Evolutionary conservation across 2,113 vertebrate species (phyloP).

Genomic region (Eptatretus burgeri): DNA sequence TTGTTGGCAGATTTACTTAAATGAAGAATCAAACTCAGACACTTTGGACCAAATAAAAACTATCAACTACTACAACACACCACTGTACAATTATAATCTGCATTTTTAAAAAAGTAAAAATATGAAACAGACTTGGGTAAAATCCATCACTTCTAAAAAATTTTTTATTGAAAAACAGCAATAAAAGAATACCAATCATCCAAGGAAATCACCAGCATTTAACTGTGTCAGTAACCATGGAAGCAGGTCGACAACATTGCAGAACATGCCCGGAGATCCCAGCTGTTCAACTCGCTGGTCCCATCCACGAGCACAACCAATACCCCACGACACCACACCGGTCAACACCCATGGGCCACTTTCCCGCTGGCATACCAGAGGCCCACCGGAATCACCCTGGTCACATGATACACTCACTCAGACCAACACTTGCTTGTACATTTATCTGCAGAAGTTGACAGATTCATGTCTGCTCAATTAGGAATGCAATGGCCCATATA

Average conservation of each 20-base stretch:
- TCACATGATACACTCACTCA: not conserved
- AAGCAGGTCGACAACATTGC: constrained; percentile 26
- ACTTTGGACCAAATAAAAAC: too few relatives aligned
- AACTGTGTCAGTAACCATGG: constrained; percentile 29
- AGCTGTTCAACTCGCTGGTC: constrained; percentile 11
- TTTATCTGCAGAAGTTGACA: too few relatives aligned
- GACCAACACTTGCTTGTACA: too few relatives aligned
- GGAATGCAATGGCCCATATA: not conserved
- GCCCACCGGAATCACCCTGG: constrained; percentile 47
- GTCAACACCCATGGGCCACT: constrained; percentile 24
- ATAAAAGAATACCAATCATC: too few relatives aligned
- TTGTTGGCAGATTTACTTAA: too few relatives aligned
- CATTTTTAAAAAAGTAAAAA: too few relatives aligned
- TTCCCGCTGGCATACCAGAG: constrained; percentile 27
- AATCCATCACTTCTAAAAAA: too few relatives aligned
- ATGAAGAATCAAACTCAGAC: too few relatives aligned
- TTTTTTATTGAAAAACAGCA: too few relatives aligned
- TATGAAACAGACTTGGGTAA: too few relatives aligned
- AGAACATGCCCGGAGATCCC: constrained; percentile 46
- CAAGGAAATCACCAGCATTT: constrained; percentile 12
- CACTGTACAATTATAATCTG: too few relatives aligned
- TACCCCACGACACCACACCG: constrained; percentile 52
- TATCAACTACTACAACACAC: too few relatives aligned
- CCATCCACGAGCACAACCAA: constrained; percentile 47
- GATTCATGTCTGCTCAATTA: not conserved